Conservation (phyloP, 2,797 vertebrate species). For the Scolopax bukidnonensis region DNA sequence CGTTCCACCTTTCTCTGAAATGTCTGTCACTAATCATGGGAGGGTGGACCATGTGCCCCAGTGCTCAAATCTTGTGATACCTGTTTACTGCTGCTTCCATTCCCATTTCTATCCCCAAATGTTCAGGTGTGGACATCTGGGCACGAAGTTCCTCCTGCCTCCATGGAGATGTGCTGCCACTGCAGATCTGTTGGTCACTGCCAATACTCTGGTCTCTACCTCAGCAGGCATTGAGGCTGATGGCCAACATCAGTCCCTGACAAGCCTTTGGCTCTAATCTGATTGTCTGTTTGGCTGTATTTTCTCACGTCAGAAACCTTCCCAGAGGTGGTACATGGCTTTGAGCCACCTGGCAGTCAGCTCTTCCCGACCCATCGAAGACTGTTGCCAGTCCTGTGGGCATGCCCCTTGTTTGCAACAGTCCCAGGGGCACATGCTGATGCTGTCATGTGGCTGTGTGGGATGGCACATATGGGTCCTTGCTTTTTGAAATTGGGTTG, state of each 20-base stretch:
- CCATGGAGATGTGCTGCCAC: neutral
- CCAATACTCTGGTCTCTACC: fast-evolving
- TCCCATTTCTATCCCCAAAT: neutral
- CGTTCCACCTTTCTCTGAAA: neutral
- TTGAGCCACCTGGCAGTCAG: neutral
- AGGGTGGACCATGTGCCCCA: neutral
- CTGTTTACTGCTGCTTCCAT: neutral
- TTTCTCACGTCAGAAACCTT: neutral
- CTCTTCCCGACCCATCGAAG: neutral
- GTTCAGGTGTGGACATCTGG: neutral
- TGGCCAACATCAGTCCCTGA: neutral
- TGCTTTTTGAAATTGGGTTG: neutral
- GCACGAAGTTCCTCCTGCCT: neutral
- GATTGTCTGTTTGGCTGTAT: neutral
- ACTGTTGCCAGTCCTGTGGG: neutral
- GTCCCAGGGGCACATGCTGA: fast-evolving
- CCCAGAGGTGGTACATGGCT: neutral
- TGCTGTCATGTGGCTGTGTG: fast-evolving
- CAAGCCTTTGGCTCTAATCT: neutral
- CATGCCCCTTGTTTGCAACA: neutral
- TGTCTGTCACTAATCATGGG: neutral
- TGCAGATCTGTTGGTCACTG: neutral
- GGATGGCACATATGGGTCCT: neutral
- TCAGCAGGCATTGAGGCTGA: neutral
- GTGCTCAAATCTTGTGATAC: neutral